Percentiles rank a stretch among this genome's conserved stretches.
These are phyloP conservation scores for Xestia ashworthii DNA, from an alignment of 2,888 invertebrate species.

Conservation along the genomic window DNA sequence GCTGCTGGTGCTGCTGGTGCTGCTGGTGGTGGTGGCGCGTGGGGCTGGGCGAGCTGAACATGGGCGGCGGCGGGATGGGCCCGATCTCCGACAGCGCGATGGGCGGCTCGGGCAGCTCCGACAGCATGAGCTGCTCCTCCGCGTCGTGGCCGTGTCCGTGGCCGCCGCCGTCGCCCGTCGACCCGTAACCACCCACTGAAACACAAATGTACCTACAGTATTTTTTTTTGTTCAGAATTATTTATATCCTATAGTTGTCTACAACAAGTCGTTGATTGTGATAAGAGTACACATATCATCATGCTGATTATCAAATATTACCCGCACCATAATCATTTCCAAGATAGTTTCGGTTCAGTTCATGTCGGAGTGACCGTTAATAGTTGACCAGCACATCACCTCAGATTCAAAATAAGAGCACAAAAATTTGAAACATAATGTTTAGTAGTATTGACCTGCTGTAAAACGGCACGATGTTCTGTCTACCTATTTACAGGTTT, in stretches of 20 bases:
- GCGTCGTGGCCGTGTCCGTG: constrained; percentile 70
- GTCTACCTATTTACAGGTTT: not conserved
- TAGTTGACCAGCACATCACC: not conserved
- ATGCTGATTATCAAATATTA: not conserved
- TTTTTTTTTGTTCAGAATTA: not conserved
- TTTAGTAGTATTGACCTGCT: not conserved
- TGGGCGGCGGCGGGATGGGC: constrained; percentile 98
- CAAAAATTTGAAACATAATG: not conserved
- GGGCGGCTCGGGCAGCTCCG: constrained; percentile 97
- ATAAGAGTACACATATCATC: not conserved
- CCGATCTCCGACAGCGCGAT: constrained; percentile 98
- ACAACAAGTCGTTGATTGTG: not conserved
- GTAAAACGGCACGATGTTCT: not conserved
- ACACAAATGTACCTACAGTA: constrained; percentile 49
- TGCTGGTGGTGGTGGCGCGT: constrained; percentile 86
- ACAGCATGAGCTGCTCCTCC: constrained; percentile 93
- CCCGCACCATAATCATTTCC: not conserved
- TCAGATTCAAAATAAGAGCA: not conserved
- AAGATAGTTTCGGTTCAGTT: not conserved
- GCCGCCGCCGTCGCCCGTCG: constrained; percentile 75
- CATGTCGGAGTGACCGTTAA: not conserved
- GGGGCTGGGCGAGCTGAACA: constrained; percentile 98
- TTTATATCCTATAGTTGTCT: not conserved
- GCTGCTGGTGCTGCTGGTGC: constrained; percentile 70
- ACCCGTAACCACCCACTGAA: constrained; percentile 91